Evolutionary conservation across 2,113 vertebrate genomes (phyloP), one percentile per base, ranked within the genome.

Genomic region (Onychorhynchus coronatus): DNA sequence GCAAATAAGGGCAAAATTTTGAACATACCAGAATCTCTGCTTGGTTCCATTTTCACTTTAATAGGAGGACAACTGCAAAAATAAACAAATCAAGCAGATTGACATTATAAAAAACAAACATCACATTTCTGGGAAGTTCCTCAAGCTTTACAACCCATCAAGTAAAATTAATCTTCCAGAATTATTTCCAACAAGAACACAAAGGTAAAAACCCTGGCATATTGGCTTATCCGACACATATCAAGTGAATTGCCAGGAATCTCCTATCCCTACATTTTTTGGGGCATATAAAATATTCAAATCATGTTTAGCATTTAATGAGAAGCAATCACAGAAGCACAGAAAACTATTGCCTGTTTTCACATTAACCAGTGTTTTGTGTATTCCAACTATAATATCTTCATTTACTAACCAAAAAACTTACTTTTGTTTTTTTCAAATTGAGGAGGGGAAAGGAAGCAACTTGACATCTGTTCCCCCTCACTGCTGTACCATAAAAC

Each of bases 11-110:
- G 23, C 12, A 85, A 84, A 79, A 62, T 18, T 67, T 52, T 59
- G 44, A 79, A 98, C 98, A 1, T 98, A 98, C 98, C 98, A 85
- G 96, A 96, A 78, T 98, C 98, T 76, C 98, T 97, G 4, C 65
- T 93, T 65, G 98, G 97, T 56, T 98, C 98, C 0, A 31, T 96
- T 97, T 98, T 98, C 96, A 98, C 98, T 91, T 97, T 96, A 91
- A 98, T 61, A 42, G 98, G 35, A 93, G 73, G 35, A 80, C 89
- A 97, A 42, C 98, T 98, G 95, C 37, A 97, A 94, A 88, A 81
- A 93, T 4, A 87, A 75, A 66, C n/a, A 86, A 61, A 73, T 53
- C 6, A 89, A 93, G 73, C 11, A 84, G 22, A 80, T 2, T 53
- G 9, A 55, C 25, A 39, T 79, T 59, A 88, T 20, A 35, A 44